Base-by-base conservation (phyloP, 2,888 invertebrate genomes). In the Euclidia mi region DNA sequence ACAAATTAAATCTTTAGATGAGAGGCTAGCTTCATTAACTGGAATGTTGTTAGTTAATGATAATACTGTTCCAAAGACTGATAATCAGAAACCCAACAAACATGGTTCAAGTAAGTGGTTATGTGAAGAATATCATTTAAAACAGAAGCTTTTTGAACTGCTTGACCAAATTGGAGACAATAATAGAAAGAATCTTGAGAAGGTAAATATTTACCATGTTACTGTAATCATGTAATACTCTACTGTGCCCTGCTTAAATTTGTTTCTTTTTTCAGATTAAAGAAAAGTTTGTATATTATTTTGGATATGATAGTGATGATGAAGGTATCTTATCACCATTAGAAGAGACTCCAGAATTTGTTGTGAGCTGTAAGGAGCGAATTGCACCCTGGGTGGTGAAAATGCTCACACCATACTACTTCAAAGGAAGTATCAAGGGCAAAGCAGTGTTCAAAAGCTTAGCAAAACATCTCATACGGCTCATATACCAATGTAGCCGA, bases 381-480 rank as follows among this genome's bases (percentile, higher is more conserved):
- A 95, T 96, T 56, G 96, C 96, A 0, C 95, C 96, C 14, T 93
- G 95, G 90, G 95, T 96, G n/a, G 95, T 96, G 0, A 95, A 95
- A 66, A 90, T 95, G 53, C 84, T 96, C 2, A 96, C 95, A 69
- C 96, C 96, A 2, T 95, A 95, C 76, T 96, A 96, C 71, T 94
- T 95, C n/a, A 95, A 94, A 65, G 95, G 95, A 1, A 90, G 94
- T 40, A 96, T 96, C 35, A 91, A 88, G 65, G 95, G 95, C 40
- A 96, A 95, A 84, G 91, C 92, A 29, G 81, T 96, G 43, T 96
- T 96, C 78, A 96, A 96, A 84, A 78, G 92, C 32, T 87, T 96
- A 35, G 96, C 96, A 0, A 95, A 95, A 76, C 95, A 95, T 77
- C 88, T 96, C 44, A 95, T 96, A 25, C 95, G 95, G 71, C 87